Conservation (phyloP, 2,797 vertebrate genomes). For the Hippoglossus hippoglossus region DNA sequence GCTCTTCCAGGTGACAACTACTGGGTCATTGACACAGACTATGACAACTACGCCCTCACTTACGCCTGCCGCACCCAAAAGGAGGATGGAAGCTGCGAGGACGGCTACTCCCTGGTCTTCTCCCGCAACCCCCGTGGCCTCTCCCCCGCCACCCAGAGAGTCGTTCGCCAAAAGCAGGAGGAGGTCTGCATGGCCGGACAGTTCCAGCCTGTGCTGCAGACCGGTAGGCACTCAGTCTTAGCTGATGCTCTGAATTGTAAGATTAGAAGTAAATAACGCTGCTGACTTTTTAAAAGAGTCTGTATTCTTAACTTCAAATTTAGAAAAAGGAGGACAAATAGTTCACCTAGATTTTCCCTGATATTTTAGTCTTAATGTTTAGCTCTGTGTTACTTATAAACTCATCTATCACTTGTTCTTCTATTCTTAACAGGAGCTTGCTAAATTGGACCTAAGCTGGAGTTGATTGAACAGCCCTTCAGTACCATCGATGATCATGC, state of each 20-base stretch:
- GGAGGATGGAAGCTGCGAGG: constrained; percentile 90
- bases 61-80: constrained; percentile 92
- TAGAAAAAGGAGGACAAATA: no score
- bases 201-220: constrained; percentile 93
- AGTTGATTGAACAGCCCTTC: constrained; percentile 3
- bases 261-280: background rate
- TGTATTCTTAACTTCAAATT: no score
- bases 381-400: constrained; percentile 5
- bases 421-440: constrained; percentile 72
- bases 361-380: background rate
- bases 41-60: constrained; percentile 93
- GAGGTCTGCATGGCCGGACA: constrained; percentile 93
- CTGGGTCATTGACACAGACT: constrained; percentile 96
- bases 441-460: constrained; percentile 38
- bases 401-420: constrained; percentile 59
- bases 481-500: background rate
- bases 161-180: constrained; percentile 91
- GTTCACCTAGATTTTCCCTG: background rate
- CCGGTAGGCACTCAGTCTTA: constrained; percentile 73
- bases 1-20: constrained; percentile 90
- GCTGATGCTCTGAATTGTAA: background rate
- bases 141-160: constrained; percentile 88
- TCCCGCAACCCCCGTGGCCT: constrained; percentile 92
- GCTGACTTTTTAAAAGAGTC: no score
- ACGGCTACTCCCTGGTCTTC: constrained; percentile 92